These are phyloP conservation scores for Stercorarius parasiticus DNA, from an alignment of 2,113 vertebrate species.

Conservation along the genomic window DNA sequence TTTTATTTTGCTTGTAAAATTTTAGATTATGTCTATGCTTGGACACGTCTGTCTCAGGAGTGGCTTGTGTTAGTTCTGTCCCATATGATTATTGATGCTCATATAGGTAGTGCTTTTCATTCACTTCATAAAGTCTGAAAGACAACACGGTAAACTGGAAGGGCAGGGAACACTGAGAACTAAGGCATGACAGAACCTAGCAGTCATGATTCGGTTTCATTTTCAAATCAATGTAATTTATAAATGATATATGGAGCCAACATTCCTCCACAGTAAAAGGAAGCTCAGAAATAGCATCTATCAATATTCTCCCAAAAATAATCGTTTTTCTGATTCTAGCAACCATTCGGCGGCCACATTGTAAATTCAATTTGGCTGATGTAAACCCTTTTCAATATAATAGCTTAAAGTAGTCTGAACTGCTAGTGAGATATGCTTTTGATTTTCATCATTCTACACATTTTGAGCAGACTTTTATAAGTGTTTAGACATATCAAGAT, in stretches of 20 bases:
- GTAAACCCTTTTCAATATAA: neutral
- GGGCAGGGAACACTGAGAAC: neutral
- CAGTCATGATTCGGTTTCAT: neutral
- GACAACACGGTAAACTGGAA: neutral
- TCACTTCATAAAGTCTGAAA: neutral
- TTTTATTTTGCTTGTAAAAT: neutral
- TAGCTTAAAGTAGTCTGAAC: neutral
- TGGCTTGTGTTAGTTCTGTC: neutral
- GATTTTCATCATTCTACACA: neutral
- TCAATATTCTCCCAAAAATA: neutral
- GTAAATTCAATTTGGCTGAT: neutral
- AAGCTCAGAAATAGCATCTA: neutral
- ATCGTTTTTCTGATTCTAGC: neutral
- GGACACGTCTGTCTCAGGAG: neutral
- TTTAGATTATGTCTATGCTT: neutral
- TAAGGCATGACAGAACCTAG: neutral
- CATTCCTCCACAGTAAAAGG: neutral
- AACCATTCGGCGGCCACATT: neutral
- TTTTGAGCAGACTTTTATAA: neutral
- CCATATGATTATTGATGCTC: neutral
- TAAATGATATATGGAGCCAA: neutral
- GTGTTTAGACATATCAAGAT: neutral
- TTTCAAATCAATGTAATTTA: neutral
- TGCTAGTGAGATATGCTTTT: neutral
- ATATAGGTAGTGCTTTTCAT: neutral